Conservation (phyloP, 2,113 vertebrate species). For the Eretmochelys imbricata region DNA sequence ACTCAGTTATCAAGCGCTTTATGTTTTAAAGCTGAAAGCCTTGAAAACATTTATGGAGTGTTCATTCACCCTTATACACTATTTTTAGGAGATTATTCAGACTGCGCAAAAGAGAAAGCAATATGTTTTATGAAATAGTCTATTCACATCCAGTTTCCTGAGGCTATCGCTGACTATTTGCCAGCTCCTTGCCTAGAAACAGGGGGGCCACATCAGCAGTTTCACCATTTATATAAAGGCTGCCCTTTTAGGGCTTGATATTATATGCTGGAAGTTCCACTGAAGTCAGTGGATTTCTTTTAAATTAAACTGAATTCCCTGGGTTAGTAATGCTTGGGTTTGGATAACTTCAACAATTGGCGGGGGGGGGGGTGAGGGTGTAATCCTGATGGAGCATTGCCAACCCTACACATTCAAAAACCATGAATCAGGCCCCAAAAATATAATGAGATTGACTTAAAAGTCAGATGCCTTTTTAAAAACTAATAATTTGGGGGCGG, state of each 20-base stretch:
- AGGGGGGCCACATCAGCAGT: background rate
- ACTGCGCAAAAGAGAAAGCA: background rate
- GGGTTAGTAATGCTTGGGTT: background rate
- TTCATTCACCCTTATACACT: background rate
- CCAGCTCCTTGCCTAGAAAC: background rate
- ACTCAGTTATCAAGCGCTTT: background rate
- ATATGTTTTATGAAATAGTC: background rate
- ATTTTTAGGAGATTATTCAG: background rate
- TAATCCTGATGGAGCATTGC: too few species aligned
- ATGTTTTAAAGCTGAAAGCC: background rate
- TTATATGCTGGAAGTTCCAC: background rate
- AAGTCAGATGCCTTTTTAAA: background rate
- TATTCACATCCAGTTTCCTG: background rate
- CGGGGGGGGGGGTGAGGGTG: too few species aligned
- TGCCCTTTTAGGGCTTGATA: background rate
- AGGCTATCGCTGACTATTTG: background rate
- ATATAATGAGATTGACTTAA: background rate
- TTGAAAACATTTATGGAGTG: background rate
- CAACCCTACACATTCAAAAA: background rate
- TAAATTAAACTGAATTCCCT: background rate
- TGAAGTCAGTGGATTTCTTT: background rate
- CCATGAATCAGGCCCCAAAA: background rate
- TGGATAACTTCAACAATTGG: background rate
- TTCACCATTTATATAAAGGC: background rate
- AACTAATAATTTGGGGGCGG: background rate